Evolutionary conservation across 2,113 vertebrate genomes (phyloP), one percentile per base, ranked within the genome.

Genomic region (Pycnonotus jocosus): DNA sequence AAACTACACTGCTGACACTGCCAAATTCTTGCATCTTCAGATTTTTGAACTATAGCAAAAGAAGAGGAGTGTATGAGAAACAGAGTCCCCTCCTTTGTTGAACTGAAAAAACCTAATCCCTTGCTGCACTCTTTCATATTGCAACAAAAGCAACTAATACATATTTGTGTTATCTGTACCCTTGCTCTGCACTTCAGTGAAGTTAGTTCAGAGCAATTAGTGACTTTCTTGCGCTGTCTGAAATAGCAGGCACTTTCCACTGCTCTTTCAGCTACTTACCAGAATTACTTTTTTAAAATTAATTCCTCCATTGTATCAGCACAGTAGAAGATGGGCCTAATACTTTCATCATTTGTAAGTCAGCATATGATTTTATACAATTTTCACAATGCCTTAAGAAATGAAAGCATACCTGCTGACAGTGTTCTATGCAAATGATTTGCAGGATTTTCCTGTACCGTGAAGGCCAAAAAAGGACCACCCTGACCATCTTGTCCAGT

Each of bases 81-180:
- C 64, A 68, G 81, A 58, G 64, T 40, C 44, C 37, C 33, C 71
- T 93, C 65, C 92, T 92, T 94, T 78, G 73, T 91, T 77, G 92
- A 95, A 87, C 42, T 92, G 89, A 91, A 97, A 95, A 94, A 66
- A 24, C 20, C 27, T 88, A 93, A 96, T 97, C 90, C 95, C 86
- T 95, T 78, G 40, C 92, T 7, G 2, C 72, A 47, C 73, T 47
- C 91, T 72, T 93, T 96, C 89, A 86, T 95, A 81, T 33, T 60
- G 50, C 72, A 92, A 94, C 86, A 81, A 95, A 95, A 93, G 88
- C 85, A 95, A 95, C 68, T 54, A 82, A 89, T 83, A 96, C n/a
- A 57, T 81, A 90, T 85, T 68, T 86, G 56, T 89, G 86, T 82
- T 97, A 97, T 96, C 66, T 82, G 48, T 90, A 96, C 81, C 47